Conservation (phyloP, 2,888 invertebrate genomes). For the Hemicrepidius hirtus region DNA sequence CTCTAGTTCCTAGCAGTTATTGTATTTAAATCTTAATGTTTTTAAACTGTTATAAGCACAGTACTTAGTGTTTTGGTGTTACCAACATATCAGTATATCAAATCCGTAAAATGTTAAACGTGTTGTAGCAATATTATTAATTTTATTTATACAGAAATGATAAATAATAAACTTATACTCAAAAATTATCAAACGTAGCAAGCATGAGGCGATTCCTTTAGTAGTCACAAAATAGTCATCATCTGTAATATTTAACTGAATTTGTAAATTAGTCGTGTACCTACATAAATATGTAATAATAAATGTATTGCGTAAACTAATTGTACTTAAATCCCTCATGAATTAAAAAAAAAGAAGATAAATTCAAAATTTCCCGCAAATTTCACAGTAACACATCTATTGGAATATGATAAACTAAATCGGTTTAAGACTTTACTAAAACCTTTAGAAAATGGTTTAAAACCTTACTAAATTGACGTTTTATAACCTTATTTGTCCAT, state of each 20-base stretch:
- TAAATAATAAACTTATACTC: background rate
- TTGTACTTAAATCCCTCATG: no score
- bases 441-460: no score
- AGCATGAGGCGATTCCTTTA: slow-evolving; percentile 23
- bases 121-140: slow-evolving; percentile 66
- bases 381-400: no score
- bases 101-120: slow-evolving; percentile 63
- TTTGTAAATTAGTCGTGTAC: slow-evolving; percentile 71
- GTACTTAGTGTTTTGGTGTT: slow-evolving; percentile 65
- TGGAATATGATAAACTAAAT: no score
- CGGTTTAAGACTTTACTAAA: no score
- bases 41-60: slow-evolving; percentile 59
- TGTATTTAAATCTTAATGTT: slow-evolving; percentile 66
- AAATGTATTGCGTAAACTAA: slow-evolving; percentile 67
- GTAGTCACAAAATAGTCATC: slow-evolving; percentile 48
- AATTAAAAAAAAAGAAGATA: no score
- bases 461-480: background rate
- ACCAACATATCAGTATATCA: slow-evolving; percentile 68
- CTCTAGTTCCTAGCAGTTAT: slow-evolving; percentile 69
- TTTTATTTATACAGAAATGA: slow-evolving; percentile 36
- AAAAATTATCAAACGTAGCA: slow-evolving; percentile 20
- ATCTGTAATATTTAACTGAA: slow-evolving; percentile 54
- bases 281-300: slow-evolving; percentile 67
- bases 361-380: no score
- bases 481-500: slow-evolving; percentile 38